Base-by-base conservation (phyloP, 2,797 vertebrate genomes). In the Chrysocyon brachyurus region DNA sequence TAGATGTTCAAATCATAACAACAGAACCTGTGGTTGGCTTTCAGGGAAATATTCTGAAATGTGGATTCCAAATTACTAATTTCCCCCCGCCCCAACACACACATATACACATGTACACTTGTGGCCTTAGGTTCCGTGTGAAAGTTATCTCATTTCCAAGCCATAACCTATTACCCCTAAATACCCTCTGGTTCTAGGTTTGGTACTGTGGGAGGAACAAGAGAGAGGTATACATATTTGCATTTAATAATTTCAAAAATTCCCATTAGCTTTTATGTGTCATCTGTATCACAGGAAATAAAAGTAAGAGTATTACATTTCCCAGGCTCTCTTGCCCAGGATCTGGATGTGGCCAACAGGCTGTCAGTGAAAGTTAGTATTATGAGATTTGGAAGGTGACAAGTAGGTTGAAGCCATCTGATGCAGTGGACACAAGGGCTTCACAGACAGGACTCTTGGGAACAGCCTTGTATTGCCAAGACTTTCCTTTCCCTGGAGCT, bases 351-450 rank as follows among this genome's bases (percentile, higher is more conserved):
- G 16, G 63, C 31, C 16, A 28, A 14, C 33, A 3, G 52, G 86
- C 72, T 75, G 19, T 17, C 24, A 64, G 90, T 3, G 54, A 64
- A 81, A 64, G 24, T n/a, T 17, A 14, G 3, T 16, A 31, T 33
- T 15, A 0, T 26, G 70, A 28, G 56, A 26, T 26, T 28, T 33
- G 16, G 52, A 54, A 79, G n/a, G 57, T 8, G 33, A 11, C 36
- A 12, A 8, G 17, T 6, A 17, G 52, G 73, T 9, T 12, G 28
- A 56, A 17, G 4, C 19, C 28, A 9, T 64, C 17, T 72, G 24
- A 1, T 3, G n/a, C 0, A 2, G 10, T 24, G 16, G 56, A 52
- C 40, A 40, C 9, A 5, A 14, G 19, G 6, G 31, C 3, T 26
- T 75, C 54, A 84, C 4, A 26, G 57, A 54, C 0, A 15, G 16